Evolutionary conservation across 2,113 vertebrate genomes (phyloP).

Genomic region (Octodon degus): DNA sequence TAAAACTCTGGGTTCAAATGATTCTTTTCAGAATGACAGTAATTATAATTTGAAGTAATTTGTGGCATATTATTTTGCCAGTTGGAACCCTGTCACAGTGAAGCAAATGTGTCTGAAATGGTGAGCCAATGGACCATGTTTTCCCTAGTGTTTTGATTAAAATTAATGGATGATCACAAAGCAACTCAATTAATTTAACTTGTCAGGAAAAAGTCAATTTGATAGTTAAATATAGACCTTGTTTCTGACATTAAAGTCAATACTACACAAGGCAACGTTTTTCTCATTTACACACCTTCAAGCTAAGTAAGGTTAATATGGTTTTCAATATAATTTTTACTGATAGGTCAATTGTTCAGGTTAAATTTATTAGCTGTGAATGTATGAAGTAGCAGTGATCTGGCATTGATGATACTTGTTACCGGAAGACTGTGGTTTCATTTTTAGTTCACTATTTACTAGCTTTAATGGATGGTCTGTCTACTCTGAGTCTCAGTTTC

Average conservation of each 20-base stretch:
- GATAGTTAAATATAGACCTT: slow-evolving; percentile 58
- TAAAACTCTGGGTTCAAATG: slow-evolving; percentile 22
- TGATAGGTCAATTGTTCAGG: slow-evolving; percentile 27
- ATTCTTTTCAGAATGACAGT: slow-evolving; percentile 51
- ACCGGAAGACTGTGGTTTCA: neutral
- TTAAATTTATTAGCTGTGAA: slow-evolving; percentile 56
- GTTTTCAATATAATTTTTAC: slow-evolving; percentile 66
- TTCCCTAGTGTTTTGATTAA: slow-evolving; percentile 59
- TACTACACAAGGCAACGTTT: slow-evolving; percentile 58
- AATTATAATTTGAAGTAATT: slow-evolving; percentile 56
- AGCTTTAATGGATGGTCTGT: neutral
- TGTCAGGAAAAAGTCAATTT: slow-evolving; percentile 64
- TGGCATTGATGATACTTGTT: neutral
- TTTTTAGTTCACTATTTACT: neutral
- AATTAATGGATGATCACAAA: slow-evolving; percentile 56
- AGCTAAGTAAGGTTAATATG: slow-evolving; percentile 51
- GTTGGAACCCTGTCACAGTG: neutral
- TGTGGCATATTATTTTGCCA: slow-evolving; percentile 30
- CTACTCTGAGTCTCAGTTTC: slow-evolving; percentile 24
- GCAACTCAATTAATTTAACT: slow-evolving; percentile 64
- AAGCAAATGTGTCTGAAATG: slow-evolving; percentile 38
- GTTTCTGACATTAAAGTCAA: slow-evolving; percentile 70
- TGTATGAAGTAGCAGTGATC: neutral
- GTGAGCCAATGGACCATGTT: slow-evolving; percentile 19
- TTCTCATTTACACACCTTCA: slow-evolving; percentile 58